These are phyloP conservation scores for Phenacoccus solenopsis DNA, from an alignment of 1,140 invertebrate genomes.

Conservation along the genomic window DNA sequence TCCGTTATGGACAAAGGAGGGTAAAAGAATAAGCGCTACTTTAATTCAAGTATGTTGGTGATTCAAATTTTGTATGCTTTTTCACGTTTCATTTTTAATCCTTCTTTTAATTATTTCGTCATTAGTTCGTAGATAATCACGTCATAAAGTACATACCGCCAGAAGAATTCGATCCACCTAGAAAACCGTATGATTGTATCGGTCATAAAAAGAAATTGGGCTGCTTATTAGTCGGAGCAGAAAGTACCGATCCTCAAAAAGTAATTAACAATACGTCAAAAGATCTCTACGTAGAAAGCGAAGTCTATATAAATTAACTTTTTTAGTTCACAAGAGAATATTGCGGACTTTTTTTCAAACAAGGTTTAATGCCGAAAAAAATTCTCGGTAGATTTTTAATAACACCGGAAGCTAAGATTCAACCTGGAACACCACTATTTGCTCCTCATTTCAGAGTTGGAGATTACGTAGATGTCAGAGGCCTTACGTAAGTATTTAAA, in stretches of 20 bases:
- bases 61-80: too few relatives aligned
- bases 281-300: background rate
- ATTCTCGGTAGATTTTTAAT: conserved; percentile 71
- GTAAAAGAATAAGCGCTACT: conserved; percentile 61
- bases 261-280: conserved; percentile 1
- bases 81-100: background rate
- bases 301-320: background rate
- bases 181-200: conserved; percentile 33
- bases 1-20: conserved; percentile 83
- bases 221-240: conserved; percentile 75
- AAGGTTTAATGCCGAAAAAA: conserved; percentile 81
- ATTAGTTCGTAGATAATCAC: conserved; percentile 86
- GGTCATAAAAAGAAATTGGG: conserved; percentile 43
- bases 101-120: conserved; percentile 25
- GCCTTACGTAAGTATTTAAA: conserved; percentile 69
- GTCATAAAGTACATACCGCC: conserved; percentile 84
- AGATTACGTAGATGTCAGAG: conserved; percentile 77
- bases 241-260: conserved; percentile 59
- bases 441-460: conserved; percentile 84
- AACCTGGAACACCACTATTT: conserved; percentile 76
- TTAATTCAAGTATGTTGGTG: conserved; percentile 65
- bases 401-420: conserved; percentile 71
- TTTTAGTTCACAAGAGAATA: conserved; percentile 74
- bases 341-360: conserved; percentile 67
- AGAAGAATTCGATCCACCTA: conserved; percentile 52